Evolutionary conservation across 2,113 vertebrate genomes (phyloP), one percentile per base, ranked within the genome.

Genomic region (Dicrurus megarhynchus): DNA sequence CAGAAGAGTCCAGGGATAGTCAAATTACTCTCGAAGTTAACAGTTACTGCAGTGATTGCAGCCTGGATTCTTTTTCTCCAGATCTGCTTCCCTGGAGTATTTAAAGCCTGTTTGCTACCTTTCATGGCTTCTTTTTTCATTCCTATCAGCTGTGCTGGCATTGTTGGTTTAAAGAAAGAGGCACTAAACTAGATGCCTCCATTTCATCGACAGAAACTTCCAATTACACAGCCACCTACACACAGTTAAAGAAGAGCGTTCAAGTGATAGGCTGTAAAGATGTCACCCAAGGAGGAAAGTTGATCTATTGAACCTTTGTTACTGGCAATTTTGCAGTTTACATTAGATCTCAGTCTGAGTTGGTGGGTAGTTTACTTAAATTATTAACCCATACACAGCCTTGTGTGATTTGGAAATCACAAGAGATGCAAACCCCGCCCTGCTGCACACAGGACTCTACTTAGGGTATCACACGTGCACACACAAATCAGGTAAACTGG

Each of bases 141-240:
- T 88, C 28, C 24, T 35, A 19, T 70, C 59, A 74, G 42, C 19
- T 92, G 8, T 33, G 35, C 44, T 90, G 41, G 55, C 35, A 64
- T 41, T 74, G 37, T 11, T 82, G 37, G 30, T 44, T 91, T 92
- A 87, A 82, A 81, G 60, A 81, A 89, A 78, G 39, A 44, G 55
- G 27, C 56, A 67, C 16, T 68, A 46, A 84, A 93, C 30, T 61
- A 83, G 35, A 89, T 75, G 44, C 39, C 52, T 90, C 71, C 27
- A 35, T 57, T 94, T 87, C 74, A 69, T 84, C 77, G 87, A 35
- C 53, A 92, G 65, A 89, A 95, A 41, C 12, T 87, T 93, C 63
- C 78, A 79, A 69, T 76, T 95, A 91, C 81, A 79, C 42, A 81
- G 63, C 64, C 49, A 75, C 59, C 56, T 81, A 79, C 77, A 91